These are phyloP conservation scores for Bombyx mandarina DNA, from an alignment of 1,140 invertebrate genomes.

Conservation along the genomic window DNA sequence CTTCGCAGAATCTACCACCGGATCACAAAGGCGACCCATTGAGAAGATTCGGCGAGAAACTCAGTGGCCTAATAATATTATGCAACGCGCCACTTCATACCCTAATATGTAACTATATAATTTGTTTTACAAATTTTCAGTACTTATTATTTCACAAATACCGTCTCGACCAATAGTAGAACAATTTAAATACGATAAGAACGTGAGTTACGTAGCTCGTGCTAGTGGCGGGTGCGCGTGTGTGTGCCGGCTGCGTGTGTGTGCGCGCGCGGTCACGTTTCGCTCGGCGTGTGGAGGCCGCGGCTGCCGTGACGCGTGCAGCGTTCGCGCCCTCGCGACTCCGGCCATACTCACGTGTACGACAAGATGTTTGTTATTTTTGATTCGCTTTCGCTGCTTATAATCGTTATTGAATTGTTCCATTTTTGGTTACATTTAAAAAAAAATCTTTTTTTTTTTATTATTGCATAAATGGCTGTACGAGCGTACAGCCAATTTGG, in stretches of 20 bases:
- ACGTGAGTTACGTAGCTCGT: conserved; percentile 17
- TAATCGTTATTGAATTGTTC: too few relatives aligned
- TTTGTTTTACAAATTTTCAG: too few relatives aligned
- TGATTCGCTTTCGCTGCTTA: conserved; percentile 31
- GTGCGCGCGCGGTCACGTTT: conserved; percentile 53
- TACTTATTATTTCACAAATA: too few relatives aligned
- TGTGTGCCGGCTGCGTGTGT: conserved; percentile 16
- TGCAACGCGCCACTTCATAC: too few relatives aligned
- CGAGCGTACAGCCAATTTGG: too few relatives aligned
- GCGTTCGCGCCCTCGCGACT: conserved; percentile 13
- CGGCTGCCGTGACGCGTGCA: conserved; percentile 33
- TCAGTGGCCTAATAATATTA: too few relatives aligned
- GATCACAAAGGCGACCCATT: too few relatives aligned
- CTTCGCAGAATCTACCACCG: too few relatives aligned
- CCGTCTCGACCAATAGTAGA: too few relatives aligned
- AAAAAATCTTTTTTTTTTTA: neutral
- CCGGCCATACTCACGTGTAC: conserved; percentile 35
- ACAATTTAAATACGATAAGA: conserved; percentile 21
- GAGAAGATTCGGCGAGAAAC: too few relatives aligned
- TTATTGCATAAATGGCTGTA: too few relatives aligned
- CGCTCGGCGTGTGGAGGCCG: conserved; percentile 52
- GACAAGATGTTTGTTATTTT: conserved; percentile 36
- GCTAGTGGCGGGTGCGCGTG: conserved; percentile 1
- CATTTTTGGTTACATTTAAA: neutral
- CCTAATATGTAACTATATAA: too few relatives aligned